Conservation (phyloP, 2,113 vertebrate genomes). For the Sarotherodon lohbergeri region DNA sequence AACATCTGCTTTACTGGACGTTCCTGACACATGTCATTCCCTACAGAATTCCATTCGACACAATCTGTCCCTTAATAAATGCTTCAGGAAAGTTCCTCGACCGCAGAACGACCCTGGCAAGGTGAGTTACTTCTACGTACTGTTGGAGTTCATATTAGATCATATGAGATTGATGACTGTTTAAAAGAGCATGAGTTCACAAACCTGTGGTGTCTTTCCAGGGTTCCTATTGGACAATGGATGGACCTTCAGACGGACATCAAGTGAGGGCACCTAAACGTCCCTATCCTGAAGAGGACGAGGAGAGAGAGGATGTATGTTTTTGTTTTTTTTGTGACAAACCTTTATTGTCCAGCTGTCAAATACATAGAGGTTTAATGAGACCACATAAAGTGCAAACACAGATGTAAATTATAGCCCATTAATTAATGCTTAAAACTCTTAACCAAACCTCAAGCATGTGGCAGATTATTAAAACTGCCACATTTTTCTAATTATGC, state of each 20-base stretch:
- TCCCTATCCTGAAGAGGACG: constrained; percentile 83
- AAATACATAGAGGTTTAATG: neutral
- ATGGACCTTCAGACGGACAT: constrained; percentile 75
- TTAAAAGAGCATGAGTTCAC: neutral
- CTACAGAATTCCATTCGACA: constrained; percentile 94
- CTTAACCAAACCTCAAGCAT: neutral
- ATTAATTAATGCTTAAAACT: neutral
- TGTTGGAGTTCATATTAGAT: neutral
- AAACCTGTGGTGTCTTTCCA: constrained; percentile 51
- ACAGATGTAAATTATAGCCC: neutral
- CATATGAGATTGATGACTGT: neutral
- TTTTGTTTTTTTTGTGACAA: neutral
- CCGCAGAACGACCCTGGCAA: constrained; percentile 94
- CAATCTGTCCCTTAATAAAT: constrained; percentile 96
- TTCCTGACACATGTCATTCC: neutral
- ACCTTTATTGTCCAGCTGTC: neutral
- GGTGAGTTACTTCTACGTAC: constrained; percentile 64
- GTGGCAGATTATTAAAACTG: neutral
- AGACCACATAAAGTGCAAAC: neutral
- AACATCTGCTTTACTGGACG: neutral
- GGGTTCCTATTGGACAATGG: constrained; percentile 98
- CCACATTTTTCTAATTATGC: neutral
- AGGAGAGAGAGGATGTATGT: constrained; percentile 56
- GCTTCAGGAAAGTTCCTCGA: constrained; percentile 95
- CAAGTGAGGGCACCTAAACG: constrained; percentile 79